A percentile compares a stretch with the other conserved stretches of the same genome.
Conservation (phyloP, 2,797 vertebrate genomes). For the Tadarida brasiliensis region DNA sequence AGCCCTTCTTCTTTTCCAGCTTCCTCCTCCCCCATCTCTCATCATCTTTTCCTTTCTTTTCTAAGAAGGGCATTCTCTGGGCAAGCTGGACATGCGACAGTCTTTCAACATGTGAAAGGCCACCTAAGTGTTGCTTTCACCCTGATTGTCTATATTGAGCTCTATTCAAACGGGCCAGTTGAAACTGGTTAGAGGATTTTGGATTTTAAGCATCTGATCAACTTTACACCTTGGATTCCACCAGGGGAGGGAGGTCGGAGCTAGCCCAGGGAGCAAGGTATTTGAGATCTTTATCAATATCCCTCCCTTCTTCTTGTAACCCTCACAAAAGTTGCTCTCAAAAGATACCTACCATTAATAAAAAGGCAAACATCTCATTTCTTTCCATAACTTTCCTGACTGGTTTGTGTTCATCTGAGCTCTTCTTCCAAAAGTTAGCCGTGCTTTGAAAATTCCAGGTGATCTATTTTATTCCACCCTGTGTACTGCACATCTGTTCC, state of each 20-base stretch:
- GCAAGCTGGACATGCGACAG: not conserved
- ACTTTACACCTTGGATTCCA: not conserved
- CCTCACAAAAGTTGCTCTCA: too few species aligned
- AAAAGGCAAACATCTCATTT: not conserved
- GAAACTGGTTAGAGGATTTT: not conserved
- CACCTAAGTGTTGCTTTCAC: not conserved
- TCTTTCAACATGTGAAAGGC: too few species aligned
- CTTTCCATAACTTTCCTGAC: not conserved
- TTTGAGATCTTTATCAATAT: not conserved
- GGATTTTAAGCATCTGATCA: not conserved
- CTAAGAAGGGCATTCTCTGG: not conserved
- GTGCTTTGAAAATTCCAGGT: not conserved
- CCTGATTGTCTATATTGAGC: accelerated
- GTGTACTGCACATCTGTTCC: not conserved
- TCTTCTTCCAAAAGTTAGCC: not conserved
- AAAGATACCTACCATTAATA: not conserved
- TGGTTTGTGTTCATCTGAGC: not conserved
- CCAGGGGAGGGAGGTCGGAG: accelerated
- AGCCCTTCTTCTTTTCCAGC: too few species aligned
- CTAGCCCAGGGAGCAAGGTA: not conserved
- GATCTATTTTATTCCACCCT: not conserved
- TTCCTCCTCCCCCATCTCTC: not conserved
- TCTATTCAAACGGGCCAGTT: not conserved
- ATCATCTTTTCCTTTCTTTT: not conserved
- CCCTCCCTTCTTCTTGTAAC: not conserved